phyloP scores from a whole-genome alignment of 2,113 vertebrate species.

The Zosterops borbonicus region DNA sequence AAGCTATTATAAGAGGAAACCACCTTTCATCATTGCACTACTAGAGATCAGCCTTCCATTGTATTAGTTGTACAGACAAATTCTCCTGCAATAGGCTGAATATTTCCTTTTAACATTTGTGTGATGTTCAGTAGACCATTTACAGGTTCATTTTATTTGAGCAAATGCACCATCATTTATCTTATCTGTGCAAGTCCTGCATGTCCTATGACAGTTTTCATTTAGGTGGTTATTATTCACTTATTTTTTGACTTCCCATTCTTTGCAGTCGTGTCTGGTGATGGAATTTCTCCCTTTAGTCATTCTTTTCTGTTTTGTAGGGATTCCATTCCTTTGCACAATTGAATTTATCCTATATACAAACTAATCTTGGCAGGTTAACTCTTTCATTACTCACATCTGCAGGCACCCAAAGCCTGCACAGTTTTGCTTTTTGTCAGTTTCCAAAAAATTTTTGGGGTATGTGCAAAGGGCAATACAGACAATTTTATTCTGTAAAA shows the following conservation, averaged over 20 bases:
- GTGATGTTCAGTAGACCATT: neutral
- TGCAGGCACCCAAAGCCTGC: neutral
- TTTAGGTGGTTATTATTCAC: conserved; percentile 11
- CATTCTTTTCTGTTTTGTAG: neutral
- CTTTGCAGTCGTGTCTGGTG: neutral
- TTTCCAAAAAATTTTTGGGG: neutral
- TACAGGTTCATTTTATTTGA: conserved; percentile 2
- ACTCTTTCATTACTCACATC: neutral
- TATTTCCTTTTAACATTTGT: neutral
- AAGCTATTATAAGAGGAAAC: neutral
- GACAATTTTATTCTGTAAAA: neutral
- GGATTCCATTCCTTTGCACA: neutral
- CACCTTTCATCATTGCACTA: neutral
- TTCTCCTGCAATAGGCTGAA: neutral
- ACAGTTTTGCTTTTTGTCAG: neutral
- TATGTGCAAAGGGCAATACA: neutral
- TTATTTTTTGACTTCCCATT: neutral
- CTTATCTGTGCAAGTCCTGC: neutral
- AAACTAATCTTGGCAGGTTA: neutral
- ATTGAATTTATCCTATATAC: neutral
- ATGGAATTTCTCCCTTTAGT: neutral
- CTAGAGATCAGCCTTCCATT: neutral
- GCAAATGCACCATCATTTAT: neutral
- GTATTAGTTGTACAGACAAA: neutral
- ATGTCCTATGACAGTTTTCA: neutral